These are phyloP conservation scores for Lamprotornis superbus DNA, from an alignment of 2,113 vertebrate genomes.

Conservation along the genomic window DNA sequence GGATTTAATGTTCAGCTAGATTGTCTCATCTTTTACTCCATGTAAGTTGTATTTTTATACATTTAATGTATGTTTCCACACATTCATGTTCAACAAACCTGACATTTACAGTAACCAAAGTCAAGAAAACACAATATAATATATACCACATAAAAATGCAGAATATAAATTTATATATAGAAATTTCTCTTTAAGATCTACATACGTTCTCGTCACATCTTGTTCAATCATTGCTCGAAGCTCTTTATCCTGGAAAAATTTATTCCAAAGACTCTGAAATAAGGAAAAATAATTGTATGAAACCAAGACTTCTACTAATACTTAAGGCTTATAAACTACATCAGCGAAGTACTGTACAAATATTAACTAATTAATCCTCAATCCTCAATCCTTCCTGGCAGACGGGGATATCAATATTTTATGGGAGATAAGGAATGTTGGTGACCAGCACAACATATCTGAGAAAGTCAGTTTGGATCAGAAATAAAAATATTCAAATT, in stretches of 20 bases:
- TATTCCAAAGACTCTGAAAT: constrained; percentile 90
- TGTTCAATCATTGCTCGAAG: constrained; percentile 97
- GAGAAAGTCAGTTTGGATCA: background rate
- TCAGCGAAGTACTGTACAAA: background rate
- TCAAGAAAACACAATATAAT: constrained; percentile 18
- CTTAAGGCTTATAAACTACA: background rate
- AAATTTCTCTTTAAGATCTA: constrained; percentile 27
- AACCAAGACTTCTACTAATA: background rate
- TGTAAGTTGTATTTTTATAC: background rate
- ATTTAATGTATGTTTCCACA: constrained; percentile 46
- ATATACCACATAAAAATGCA: background rate
- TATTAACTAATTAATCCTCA: constrained; percentile 19
- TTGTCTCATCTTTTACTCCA: background rate
- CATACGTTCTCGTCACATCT: constrained; percentile 95
- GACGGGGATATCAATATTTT: background rate
- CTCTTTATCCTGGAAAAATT: constrained; percentile 98
- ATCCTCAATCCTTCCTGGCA: background rate
- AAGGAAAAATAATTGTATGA: constrained; percentile 49
- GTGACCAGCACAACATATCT: background rate
- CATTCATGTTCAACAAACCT: background rate
- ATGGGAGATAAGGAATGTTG: background rate
- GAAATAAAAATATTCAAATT: background rate
- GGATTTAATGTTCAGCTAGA: constrained; percentile 9
- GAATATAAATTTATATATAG: background rate
- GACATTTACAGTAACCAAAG: background rate